Conservation (phyloP, 2,888 invertebrate species). For the Bellardia bayeri region DNA sequence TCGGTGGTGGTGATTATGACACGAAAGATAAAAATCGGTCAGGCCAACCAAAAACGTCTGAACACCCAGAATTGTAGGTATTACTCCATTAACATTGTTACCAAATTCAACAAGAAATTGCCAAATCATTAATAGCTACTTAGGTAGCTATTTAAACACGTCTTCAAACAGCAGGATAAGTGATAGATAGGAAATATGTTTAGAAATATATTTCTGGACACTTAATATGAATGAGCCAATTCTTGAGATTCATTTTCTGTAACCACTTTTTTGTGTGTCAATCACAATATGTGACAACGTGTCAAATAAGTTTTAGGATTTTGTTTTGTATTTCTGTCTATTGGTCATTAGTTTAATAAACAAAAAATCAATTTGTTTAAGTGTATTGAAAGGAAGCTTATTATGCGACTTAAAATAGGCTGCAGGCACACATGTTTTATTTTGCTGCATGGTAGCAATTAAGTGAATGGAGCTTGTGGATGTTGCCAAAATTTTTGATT, state of each 20-base stretch:
- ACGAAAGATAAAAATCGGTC: no score
- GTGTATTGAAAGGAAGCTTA: neutral
- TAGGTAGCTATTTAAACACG: no score
- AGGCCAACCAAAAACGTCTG: no score
- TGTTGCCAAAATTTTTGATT: neutral
- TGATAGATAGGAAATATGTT: conserved; percentile 23
- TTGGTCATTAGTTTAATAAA: conserved; percentile 23
- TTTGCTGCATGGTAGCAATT: conserved; percentile 58
- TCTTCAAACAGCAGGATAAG: no score
- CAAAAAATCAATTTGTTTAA: conserved; percentile 14
- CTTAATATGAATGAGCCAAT: conserved; percentile 19
- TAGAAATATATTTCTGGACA: neutral
- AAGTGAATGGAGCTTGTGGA: conserved; percentile 69
- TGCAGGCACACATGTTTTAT: conserved; percentile 41
- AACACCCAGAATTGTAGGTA: no score
- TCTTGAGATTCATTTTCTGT: conserved; percentile 46
- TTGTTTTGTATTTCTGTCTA: neutral
- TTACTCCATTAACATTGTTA: no score
- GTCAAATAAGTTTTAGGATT: conserved; percentile 1
- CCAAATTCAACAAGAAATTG: no score
- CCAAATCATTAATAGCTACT: no score
- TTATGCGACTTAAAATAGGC: conserved; percentile 42
- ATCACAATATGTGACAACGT: conserved; percentile 47
- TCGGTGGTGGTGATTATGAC: no score
- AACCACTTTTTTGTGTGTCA: conserved; percentile 39